Conservation (phyloP, 2,888 invertebrate species). For the Agrochola lota region DNA sequence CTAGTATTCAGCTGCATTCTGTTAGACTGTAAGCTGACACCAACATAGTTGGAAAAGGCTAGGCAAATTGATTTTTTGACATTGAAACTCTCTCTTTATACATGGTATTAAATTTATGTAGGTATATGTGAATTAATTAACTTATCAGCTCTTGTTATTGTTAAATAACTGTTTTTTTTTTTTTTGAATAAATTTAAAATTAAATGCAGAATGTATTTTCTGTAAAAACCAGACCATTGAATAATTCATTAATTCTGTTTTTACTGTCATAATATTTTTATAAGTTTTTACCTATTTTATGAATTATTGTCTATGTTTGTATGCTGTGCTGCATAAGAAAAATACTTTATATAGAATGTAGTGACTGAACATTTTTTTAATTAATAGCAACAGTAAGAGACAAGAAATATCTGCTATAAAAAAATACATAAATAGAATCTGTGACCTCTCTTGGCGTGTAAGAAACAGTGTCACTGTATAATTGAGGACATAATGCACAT, state of each 20-base stretch:
- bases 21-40: too few relatives aligned
- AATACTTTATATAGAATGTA: not conserved
- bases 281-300: too few relatives aligned
- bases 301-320: not conserved
- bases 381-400: not conserved
- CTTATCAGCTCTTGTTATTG: too few relatives aligned
- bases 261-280: not conserved
- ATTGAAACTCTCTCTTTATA: too few relatives aligned
- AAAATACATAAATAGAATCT: not conserved
- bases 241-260: not conserved
- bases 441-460: conserved; percentile 2
- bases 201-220: not conserved
- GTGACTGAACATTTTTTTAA: not conserved
- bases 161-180: not conserved
- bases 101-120: too few relatives aligned
- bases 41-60: too few relatives aligned
- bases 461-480: not conserved
- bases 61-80: too few relatives aligned
- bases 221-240: conserved; percentile 15
- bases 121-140: too few relatives aligned
- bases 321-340: not conserved
- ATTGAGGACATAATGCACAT: conserved; percentile 26
- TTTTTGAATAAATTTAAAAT: not conserved
- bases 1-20: too few relatives aligned
- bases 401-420: not conserved